Conservation (phyloP, 2,888 invertebrate species). For the Branchellion lobata region DNA sequence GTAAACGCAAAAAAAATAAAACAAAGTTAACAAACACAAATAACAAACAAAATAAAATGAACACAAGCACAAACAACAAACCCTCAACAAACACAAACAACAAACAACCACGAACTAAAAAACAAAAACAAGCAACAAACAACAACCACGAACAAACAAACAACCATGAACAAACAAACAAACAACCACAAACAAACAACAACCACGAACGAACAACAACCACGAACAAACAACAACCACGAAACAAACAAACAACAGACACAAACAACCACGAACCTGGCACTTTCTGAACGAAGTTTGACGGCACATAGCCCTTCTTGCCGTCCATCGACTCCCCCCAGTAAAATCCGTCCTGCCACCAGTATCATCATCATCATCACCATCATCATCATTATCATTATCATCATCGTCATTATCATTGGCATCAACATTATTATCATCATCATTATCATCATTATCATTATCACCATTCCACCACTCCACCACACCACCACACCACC, state of each 20-base stretch:
- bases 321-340: slow-evolving; percentile 93
- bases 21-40: too few relatives aligned
- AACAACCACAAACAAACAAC: neutral
- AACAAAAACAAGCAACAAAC: neutral
- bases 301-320: slow-evolving; percentile 87
- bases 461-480: neutral
- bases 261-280: slow-evolving; percentile 52
- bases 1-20: too few relatives aligned
- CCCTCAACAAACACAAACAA: too few relatives aligned
- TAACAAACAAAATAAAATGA: too few relatives aligned
- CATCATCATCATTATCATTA: neutral
- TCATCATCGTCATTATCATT: neutral
- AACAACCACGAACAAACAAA: neutral
- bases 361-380: neutral
- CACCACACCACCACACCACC: neutral
- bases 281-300: slow-evolving; percentile 64
- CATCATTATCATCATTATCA: neutral
- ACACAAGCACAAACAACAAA: too few relatives aligned
- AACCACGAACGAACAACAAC: neutral
- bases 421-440: neutral
- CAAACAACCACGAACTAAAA: too few relatives aligned
- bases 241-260: too few relatives aligned
- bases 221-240: neutral
- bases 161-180: too few relatives aligned
- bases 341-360: slow-evolving; percentile 75